A percentile compares a stretch with the other conserved stretches of the same genome.
Evolutionary conservation across 1,140 invertebrate species (phyloP).

Genomic region (Diachasmimorpha longicaudata): DNA sequence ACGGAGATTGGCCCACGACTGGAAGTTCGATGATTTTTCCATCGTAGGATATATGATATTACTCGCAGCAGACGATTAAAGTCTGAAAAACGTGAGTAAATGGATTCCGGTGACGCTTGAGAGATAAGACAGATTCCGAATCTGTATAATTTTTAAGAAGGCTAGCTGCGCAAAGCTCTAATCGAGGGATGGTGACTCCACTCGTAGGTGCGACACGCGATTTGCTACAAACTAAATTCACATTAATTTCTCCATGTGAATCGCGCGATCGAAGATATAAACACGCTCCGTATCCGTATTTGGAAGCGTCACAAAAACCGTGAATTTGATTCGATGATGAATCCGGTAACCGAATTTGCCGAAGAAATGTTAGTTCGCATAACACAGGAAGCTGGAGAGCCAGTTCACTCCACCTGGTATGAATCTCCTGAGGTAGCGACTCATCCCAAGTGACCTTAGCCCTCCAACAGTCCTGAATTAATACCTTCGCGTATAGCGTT

Average conservation of each 20-base stretch:
- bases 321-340: neutral
- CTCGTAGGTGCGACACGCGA: neutral
- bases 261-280: neutral
- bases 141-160: neutral
- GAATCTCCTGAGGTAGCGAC: constrained; percentile 19
- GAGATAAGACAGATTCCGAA: no score
- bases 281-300: neutral
- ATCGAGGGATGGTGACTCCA: constrained; percentile 26
- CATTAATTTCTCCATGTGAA: neutral
- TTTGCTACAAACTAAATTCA: neutral
- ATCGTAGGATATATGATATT: no score
- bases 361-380: neutral
- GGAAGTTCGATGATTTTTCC: no score
- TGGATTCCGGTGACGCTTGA: no score
- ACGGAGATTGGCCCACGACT: no score
- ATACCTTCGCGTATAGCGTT: constrained; percentile 28
- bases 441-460: constrained; percentile 33
- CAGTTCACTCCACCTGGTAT: constrained; percentile 20
- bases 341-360: neutral
- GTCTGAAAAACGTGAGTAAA: no score
- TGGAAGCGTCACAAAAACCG: neutral
- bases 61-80: no score
- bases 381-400: neutral
- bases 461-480: constrained; percentile 38
- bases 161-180: neutral